Conservation (phyloP, 2,888 invertebrate genomes). For the Parnassius smintheus region DNA sequence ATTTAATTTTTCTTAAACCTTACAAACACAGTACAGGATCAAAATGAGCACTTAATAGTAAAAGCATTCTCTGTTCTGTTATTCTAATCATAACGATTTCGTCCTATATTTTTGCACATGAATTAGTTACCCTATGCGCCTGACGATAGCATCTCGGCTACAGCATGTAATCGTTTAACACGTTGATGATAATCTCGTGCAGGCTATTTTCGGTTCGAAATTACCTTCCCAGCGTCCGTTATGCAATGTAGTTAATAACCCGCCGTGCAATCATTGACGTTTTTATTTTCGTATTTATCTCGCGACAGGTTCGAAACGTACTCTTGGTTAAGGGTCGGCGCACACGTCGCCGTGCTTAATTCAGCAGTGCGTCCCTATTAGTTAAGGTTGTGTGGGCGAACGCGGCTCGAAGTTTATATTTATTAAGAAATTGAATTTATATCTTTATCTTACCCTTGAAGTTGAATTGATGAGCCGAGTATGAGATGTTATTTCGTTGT, state of each 20-base stretch:
- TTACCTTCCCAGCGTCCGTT: slow-evolving; percentile 34
- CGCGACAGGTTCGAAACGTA: slow-evolving; percentile 40
- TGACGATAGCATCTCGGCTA: slow-evolving; percentile 16
- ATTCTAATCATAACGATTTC: too few relatives aligned
- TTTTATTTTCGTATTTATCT: slow-evolving; percentile 34
- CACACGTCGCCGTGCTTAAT: background rate
- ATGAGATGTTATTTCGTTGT: too few relatives aligned
- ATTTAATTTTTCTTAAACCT: too few relatives aligned
- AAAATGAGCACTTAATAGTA: too few relatives aligned
- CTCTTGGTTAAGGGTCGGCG: background rate
- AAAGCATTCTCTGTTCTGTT: too few relatives aligned
- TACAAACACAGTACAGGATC: too few relatives aligned
- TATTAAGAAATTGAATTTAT: too few relatives aligned
- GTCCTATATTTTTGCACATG: background rate
- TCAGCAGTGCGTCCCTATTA: too few relatives aligned
- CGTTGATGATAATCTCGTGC: slow-evolving; percentile 35
- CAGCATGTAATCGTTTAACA: slow-evolving; percentile 31
- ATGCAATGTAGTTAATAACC: slow-evolving; percentile 44
- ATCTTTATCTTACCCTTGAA: too few relatives aligned
- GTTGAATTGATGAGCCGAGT: too few relatives aligned
- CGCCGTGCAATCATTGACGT: slow-evolving; percentile 35
- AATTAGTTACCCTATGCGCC: slow-evolving; percentile 2
- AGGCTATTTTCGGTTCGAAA: slow-evolving; percentile 35
- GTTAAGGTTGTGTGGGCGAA: too few relatives aligned
- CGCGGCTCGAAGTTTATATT: too few relatives aligned